These are phyloP conservation scores for Parazoanthus darwini DNA, from an alignment of 92 coral and sea anemone genomes.

Conservation along the genomic window DNA sequence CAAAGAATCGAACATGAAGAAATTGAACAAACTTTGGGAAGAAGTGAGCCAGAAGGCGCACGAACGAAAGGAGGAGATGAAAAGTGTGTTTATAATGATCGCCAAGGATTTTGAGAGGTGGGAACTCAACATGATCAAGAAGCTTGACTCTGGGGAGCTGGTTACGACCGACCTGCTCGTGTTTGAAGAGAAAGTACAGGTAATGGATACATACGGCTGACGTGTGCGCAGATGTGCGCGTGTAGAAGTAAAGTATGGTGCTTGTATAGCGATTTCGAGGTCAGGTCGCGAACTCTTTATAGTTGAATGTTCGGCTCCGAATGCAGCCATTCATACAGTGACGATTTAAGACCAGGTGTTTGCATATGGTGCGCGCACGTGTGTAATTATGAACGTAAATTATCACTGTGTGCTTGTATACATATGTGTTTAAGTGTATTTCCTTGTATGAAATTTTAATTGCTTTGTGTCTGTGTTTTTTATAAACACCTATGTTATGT, in stretches of 20 bases:
- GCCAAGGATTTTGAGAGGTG: slow-evolving; percentile 92
- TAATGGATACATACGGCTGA: slow-evolving; percentile 1
- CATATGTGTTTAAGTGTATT: too few relatives aligned
- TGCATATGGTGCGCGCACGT: too few relatives aligned
- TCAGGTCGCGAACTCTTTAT: too few relatives aligned
- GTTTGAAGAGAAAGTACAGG: slow-evolving; percentile 95
- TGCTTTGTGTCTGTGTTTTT: too few relatives aligned
- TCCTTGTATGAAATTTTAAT: too few relatives aligned
- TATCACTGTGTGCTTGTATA: too few relatives aligned
- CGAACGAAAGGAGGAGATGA: slow-evolving; percentile 78
- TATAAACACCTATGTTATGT: too few relatives aligned
- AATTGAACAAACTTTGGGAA: slow-evolving; percentile 91
- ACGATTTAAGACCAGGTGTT: too few relatives aligned
- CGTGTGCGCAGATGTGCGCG: not conserved
- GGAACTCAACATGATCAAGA: slow-evolving; percentile 83
- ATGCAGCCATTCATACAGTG: too few relatives aligned
- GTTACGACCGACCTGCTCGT: slow-evolving; percentile 88
- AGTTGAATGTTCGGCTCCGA: too few relatives aligned
- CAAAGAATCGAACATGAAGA: slow-evolving; percentile 90
- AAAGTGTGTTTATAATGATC: slow-evolving; percentile 88
- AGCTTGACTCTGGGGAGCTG: slow-evolving; percentile 93
- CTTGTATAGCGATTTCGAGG: too few relatives aligned
- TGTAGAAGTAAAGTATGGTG: not conserved
- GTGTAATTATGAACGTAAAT: too few relatives aligned
- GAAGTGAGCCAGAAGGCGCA: slow-evolving; percentile 77